Base-by-base conservation (phyloP, 2,888 invertebrate species). In the Hyalella azteca region DNA sequence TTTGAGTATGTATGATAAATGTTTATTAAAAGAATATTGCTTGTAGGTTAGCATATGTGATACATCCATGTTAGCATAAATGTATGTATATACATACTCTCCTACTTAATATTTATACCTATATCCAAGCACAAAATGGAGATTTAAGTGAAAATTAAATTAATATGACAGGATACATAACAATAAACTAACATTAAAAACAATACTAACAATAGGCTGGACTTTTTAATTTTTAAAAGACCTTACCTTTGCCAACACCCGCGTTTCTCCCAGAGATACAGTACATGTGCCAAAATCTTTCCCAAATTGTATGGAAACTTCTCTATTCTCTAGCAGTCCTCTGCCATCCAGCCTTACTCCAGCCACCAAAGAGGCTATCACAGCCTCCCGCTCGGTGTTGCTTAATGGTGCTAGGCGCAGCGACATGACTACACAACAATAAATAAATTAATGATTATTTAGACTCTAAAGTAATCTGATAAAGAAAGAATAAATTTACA, bases 231-330 rank as follows among this genome's bases (percentile, higher is more conserved):
- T n/a, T n/a, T n/a, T n/a, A n/a, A n/a, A n/a, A 26, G 13, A 2
- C 2, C 41, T 73, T 40, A 83, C 81, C 79, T 83, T 80, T 0
- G 95, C 93, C 85, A 96, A 88, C 29, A 94, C 94, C 87, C 95
- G 95, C 5, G 82, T 84, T 45, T 82, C 79, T 29, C 81, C 82
- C 59, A 82, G 78, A 19, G 76, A 80, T 13, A 78, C 81, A 9
- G 76, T 78, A 49, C 84, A 84, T 36, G 78, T 81, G 48, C 84
- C 84, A 77, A 79, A 84, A 29, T 84, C 84, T 54, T 82, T 82
- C 7, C 84, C 84, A 77, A 84, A 84, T 41, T 50, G 79, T 29
- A 80, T 73, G 1, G 77, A 29, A 39, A 80, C 77, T 26, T 78
- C 73, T 26, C 83, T 77, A 19, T 77, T 79, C 39, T 83, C 78